phyloP scores from a whole-genome alignment of 2,113 vertebrate species.

The Scomber colias region DNA sequence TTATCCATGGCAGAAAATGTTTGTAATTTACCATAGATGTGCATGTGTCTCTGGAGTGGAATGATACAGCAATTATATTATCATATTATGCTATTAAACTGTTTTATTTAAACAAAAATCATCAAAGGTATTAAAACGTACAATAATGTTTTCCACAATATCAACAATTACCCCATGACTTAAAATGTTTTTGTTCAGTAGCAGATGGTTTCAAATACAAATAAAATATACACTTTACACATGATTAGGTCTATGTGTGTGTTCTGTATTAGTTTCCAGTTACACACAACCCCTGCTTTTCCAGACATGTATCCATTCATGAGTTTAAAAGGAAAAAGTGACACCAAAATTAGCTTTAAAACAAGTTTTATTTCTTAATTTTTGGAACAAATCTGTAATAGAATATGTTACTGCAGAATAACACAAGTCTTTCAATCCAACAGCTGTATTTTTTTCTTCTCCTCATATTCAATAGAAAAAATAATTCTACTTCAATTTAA shows the following conservation, averaged over 20 bases:
- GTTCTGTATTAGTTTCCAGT: neutral
- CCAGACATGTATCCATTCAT: neutral
- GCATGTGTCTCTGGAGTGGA: too few species aligned
- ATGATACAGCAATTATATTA: neutral
- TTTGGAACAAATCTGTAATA: slow-evolving; percentile 5
- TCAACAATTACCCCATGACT: neutral
- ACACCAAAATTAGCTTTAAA: slow-evolving; percentile 25
- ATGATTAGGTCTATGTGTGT: neutral
- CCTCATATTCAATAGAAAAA: neutral
- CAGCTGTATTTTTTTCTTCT: neutral
- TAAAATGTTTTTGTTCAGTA: neutral
- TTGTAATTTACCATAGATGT: neutral
- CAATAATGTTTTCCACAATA: neutral
- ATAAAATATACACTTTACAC: neutral
- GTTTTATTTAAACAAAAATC: neutral
- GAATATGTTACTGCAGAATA: neutral
- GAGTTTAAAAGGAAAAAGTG: slow-evolving; percentile 20
- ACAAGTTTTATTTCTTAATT: slow-evolving; percentile 20
- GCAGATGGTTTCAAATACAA: neutral
- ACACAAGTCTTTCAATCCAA: neutral
- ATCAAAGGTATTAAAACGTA: neutral
- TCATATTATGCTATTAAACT: neutral
- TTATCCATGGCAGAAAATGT: neutral
- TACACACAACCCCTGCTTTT: too few species aligned
- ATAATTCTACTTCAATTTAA: neutral